phyloP scores from a whole-genome alignment of 2,888 invertebrate genomes.

The Drosophila robusta region DNA sequence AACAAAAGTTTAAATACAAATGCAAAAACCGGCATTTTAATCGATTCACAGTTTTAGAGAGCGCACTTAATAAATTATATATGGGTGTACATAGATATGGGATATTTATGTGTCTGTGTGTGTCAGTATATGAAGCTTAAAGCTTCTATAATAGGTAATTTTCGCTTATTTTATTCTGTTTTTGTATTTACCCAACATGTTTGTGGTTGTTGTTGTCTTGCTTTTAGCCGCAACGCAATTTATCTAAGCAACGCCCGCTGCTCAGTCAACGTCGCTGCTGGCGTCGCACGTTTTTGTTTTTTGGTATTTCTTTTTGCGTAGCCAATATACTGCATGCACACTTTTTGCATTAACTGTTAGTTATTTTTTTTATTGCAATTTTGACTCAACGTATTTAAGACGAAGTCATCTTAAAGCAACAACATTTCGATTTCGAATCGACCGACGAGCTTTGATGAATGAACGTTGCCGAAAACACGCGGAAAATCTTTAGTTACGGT shows the following conservation, averaged over 20 bases:
- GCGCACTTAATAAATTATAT: slow-evolving; percentile 25
- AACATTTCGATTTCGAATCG: slow-evolving; percentile 20
- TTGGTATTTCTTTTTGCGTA: slow-evolving; percentile 44
- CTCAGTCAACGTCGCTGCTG: slow-evolving; percentile 40
- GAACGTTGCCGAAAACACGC: slow-evolving; percentile 41
- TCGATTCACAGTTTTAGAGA: slow-evolving; percentile 32
- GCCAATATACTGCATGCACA: slow-evolving; percentile 48
- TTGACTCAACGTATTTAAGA: slow-evolving; percentile 67
- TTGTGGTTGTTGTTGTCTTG: slow-evolving; percentile 56
- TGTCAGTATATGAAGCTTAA: slow-evolving; percentile 20
- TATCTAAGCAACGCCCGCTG: slow-evolving; percentile 68
- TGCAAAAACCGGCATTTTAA: slow-evolving; percentile 72
- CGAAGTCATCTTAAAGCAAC: slow-evolving; percentile 34
- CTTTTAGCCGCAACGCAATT: slow-evolving; percentile 77
- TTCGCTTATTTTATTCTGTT: slow-evolving; percentile 25
- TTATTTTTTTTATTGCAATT: slow-evolving; percentile 70
- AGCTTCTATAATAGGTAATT: slow-evolving; percentile 47
- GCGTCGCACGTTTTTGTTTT: slow-evolving; percentile 61
- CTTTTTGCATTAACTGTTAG: slow-evolving; percentile 20
- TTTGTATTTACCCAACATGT: slow-evolving; percentile 79
- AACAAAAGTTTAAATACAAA: slow-evolving; percentile 38
- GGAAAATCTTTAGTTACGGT: slow-evolving; percentile 46
- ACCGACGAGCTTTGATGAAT: slow-evolving; percentile 37
- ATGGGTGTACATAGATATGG: slow-evolving; percentile 17
- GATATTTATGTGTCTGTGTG: slow-evolving; percentile 7